These are phyloP conservation scores for Nasonia longicornis DNA, from an alignment of 1,140 invertebrate species.

Conservation along the genomic window DNA sequence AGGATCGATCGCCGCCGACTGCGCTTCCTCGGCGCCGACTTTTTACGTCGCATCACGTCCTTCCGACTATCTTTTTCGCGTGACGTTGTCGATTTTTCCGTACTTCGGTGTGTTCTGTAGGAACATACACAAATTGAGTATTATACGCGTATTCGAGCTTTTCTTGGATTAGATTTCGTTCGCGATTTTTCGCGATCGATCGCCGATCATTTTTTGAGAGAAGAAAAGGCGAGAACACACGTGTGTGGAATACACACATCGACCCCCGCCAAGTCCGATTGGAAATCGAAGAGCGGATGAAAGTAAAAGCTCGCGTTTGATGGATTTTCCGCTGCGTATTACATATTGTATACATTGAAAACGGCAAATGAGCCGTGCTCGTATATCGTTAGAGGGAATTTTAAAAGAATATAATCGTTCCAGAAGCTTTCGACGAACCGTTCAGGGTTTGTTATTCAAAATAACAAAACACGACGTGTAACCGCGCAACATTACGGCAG, in stretches of 20 bases:
- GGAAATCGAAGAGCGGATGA: conserved; percentile 5
- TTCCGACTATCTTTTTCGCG: conserved; percentile 35
- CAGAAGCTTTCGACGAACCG: too few relatives aligned
- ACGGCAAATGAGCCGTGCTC: not conserved
- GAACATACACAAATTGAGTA: too few relatives aligned
- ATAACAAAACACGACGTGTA: not conserved
- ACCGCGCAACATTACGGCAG: too few relatives aligned
- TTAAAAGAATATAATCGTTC: not conserved
- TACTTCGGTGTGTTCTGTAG: too few relatives aligned
- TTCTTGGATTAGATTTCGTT: too few relatives aligned
- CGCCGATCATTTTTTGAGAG: not conserved
- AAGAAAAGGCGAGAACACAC: not conserved
- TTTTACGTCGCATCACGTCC: conserved; percentile 47
- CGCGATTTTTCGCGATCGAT: too few relatives aligned
- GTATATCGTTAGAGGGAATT: not conserved
- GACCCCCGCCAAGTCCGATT: not conserved
- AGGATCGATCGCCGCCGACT: conserved; percentile 40
- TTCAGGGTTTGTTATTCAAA: not conserved
- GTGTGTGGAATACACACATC: not conserved
- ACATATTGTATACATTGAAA: not conserved
- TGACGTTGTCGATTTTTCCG: conserved; percentile 43
- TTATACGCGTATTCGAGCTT: too few relatives aligned
- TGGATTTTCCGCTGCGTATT: not conserved
- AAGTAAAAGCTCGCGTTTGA: conserved; percentile 18
- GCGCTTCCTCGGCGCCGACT: conserved; percentile 32